Conservation (phyloP, 2,797 vertebrate species). For the Furcifer pardalis region DNA sequence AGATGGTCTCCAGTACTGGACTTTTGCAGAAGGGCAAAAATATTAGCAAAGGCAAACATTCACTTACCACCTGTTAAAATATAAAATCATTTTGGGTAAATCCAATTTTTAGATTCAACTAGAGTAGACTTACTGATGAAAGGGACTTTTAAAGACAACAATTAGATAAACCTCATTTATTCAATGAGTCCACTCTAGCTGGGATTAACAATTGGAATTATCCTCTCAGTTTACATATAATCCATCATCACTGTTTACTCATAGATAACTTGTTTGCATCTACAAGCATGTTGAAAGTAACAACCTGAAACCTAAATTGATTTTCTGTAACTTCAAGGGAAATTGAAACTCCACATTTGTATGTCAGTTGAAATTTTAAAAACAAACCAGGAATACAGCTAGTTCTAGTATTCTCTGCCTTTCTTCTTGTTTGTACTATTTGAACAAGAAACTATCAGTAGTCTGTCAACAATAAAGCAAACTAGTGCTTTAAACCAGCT, state of each 20-base stretch:
- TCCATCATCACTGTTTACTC: not conserved
- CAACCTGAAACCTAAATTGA: slow-evolving; percentile 31
- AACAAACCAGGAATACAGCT: slow-evolving; percentile 3
- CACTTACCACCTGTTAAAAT: not conserved
- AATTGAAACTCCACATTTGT: slow-evolving; percentile 48
- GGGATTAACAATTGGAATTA: not conserved
- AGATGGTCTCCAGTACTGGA: not conserved
- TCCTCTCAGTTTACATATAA: not conserved
- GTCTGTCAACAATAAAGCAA: slow-evolving; percentile 16
- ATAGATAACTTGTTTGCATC: slow-evolving; percentile 24
- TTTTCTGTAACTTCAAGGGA: slow-evolving; percentile 2
- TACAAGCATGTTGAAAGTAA: slow-evolving; percentile 37
- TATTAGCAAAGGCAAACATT: not conserved
- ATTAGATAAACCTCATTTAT: too few species aligned
- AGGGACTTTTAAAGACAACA: too few species aligned
- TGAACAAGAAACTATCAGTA: slow-evolving; percentile 19
- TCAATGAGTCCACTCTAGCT: not conserved
- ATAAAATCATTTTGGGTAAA: not conserved
- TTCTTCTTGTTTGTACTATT: slow-evolving; percentile 20
- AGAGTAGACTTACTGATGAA: too few species aligned
- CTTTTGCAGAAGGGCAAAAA: not conserved
- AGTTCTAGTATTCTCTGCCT: slow-evolving; percentile 14
- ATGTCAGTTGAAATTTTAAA: slow-evolving; percentile 19
- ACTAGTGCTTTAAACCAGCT: slow-evolving; percentile 45
- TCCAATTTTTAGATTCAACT: too few species aligned